Base-by-base conservation (phyloP, 2,797 vertebrate genomes). In the Crenuchus spilurus region DNA sequence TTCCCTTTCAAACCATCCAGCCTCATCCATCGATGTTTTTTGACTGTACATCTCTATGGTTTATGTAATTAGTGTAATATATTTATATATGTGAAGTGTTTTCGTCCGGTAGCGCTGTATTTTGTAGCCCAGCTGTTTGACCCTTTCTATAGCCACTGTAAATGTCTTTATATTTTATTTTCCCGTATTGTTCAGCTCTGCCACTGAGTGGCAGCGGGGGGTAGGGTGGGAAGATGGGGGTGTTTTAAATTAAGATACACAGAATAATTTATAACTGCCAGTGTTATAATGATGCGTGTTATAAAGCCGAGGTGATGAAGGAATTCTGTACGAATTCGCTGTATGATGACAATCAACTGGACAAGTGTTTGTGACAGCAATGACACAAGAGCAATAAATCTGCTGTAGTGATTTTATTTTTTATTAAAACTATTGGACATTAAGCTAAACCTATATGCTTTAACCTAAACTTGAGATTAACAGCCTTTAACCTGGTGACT, bases 201-300 rank as follows among this genome's bases (percentile, higher is more conserved):
- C 92, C 94, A 92, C 91, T 81, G 80, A 87, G 92, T 88, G 92
- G 93, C 91, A 86, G 86, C n/a, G n/a, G n/a, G n/a, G n/a, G n/a
- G n/a, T n/a, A n/a, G n/a, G n/a, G n/a, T n/a, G n/a, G n/a, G n/a
- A n/a, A n/a, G 46, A 14, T 49, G 7, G 48, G 61, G 60, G 49
- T 78, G 81, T 88, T 90, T 86, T 91, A 88, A 91, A 83, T 88
- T 91, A 89, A 92, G 76, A 74, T 44, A 18, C 9, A 35, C 33
- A 22, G 46, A 30, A 54, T 31, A n/a, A 54, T 82, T 86, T 87
- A 78, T 78, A 74, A 70, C 77, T 70, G 82, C 81, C 87, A 88
- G 84, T 83, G 82, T 87, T 84, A 87, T 79, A 31, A 84, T 80
- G 84, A 82, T 84, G 76, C 82, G 78, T 58, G 70, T 75, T 74